Conservation (phyloP, 2,113 vertebrate genomes). For the Dicerorhinus sumatrensis region DNA sequence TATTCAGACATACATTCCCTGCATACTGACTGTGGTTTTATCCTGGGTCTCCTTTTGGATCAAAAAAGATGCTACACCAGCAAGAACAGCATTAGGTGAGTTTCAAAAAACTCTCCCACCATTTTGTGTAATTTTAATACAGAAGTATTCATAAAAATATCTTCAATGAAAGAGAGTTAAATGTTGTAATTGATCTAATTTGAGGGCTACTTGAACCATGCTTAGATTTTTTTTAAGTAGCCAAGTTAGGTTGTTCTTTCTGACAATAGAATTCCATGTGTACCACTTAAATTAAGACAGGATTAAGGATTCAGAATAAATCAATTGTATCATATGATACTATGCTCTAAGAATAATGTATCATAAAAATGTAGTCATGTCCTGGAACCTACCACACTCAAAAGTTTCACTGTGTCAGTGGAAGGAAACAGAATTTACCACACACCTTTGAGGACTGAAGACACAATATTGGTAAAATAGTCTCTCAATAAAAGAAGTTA, state of each 20-base stretch:
- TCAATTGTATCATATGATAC: neutral
- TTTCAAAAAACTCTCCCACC: slow-evolving; percentile 6
- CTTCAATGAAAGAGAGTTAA: neutral
- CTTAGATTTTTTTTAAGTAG: neutral
- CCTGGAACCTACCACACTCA: neutral
- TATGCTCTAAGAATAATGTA: neutral
- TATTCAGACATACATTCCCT: slow-evolving; percentile 98
- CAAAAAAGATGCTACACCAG: slow-evolving; percentile 98
- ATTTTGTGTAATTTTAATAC: neutral
- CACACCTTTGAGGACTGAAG: neutral
- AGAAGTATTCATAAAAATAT: neutral
- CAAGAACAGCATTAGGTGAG: slow-evolving; percentile 96
- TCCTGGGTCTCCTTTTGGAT: slow-evolving; percentile 99
- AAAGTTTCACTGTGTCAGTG: neutral
- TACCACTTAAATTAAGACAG: neutral
- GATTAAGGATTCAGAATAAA: neutral
- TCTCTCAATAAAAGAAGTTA: neutral
- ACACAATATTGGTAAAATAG: neutral
- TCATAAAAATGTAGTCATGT: neutral
- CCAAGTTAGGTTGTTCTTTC: neutral
- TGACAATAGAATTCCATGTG: neutral
- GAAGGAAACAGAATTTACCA: neutral
- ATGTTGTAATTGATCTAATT: neutral
- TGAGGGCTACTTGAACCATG: neutral
- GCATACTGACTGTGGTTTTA: slow-evolving; percentile 97